Conservation (phyloP, 2,888 invertebrate species). For the Apamea epomidion region DNA sequence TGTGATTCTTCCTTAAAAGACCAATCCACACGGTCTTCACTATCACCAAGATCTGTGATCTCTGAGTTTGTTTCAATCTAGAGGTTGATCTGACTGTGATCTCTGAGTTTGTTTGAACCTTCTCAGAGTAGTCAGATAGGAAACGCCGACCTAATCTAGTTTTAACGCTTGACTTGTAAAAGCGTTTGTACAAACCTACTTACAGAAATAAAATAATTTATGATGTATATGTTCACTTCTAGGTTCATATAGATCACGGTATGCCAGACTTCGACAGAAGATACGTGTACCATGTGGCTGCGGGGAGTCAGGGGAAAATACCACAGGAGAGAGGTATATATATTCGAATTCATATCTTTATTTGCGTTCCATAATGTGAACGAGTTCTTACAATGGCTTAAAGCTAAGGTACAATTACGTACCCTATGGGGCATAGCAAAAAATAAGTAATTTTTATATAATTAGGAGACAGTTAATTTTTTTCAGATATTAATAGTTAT, state of each 20-base stretch:
- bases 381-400: not conserved
- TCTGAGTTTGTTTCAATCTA: too few relatives aligned
- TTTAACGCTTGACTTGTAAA: too few relatives aligned
- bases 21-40: too few relatives aligned
- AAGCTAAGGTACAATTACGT: not conserved
- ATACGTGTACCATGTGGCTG: slow-evolving; percentile 91
- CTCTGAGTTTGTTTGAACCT: too few relatives aligned
- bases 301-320: slow-evolving; percentile 88
- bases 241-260: slow-evolving; percentile 84
- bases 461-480: not conserved
- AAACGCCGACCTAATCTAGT: too few relatives aligned
- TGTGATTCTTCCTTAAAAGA: too few relatives aligned
- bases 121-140: too few relatives aligned
- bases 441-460: not conserved
- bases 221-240: slow-evolving; percentile 23
- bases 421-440: not conserved
- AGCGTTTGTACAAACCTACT: too few relatives aligned
- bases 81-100: too few relatives aligned
- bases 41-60: too few relatives aligned
- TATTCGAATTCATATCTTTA: not conserved
- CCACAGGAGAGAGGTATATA: slow-evolving; percentile 85
- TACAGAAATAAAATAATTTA: too few relatives aligned
- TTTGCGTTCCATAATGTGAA: not conserved
- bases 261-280: slow-evolving; percentile 90
- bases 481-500: not conserved